Percentiles rank a stretch among this genome's conserved stretches.
Evolutionary conservation across 2,888 invertebrate genomes (phyloP).

Genomic region (Chrysomela aeneicollis): DNA sequence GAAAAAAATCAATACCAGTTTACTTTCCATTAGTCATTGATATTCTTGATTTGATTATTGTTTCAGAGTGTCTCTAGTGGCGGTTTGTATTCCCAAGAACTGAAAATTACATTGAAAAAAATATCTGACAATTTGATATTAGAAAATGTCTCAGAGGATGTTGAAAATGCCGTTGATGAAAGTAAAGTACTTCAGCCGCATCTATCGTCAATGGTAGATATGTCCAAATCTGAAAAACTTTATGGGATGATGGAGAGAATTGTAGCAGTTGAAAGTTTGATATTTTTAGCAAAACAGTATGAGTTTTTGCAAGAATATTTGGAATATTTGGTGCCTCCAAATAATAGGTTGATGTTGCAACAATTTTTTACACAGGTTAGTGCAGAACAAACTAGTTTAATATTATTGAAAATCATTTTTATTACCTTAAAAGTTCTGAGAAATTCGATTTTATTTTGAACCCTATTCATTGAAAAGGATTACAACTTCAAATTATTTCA

Average conservation of each 20-base stretch:
- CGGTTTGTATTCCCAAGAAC: slow-evolving; percentile 70
- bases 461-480: no score
- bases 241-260: slow-evolving; percentile 87
- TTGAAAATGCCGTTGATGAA: slow-evolving; percentile 51
- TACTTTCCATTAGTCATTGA: no score
- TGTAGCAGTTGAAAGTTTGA: slow-evolving; percentile 91
- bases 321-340: slow-evolving; percentile 80
- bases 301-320: slow-evolving; percentile 84
- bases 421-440: no score
- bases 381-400: neutral
- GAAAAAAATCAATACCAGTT: no score
- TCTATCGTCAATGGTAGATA: slow-evolving; percentile 71
- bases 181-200: slow-evolving; percentile 62
- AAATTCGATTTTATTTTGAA: no score
- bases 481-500: no score
- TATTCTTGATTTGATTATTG: no score
- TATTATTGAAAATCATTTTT: no score
- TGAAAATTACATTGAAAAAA: slow-evolving; percentile 78
- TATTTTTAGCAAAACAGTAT: slow-evolving; percentile 89
- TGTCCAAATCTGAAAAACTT: slow-evolving; percentile 74
- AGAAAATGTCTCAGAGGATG: slow-evolving; percentile 51
- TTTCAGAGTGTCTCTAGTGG: slow-evolving; percentile 64
- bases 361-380: slow-evolving; percentile 73
- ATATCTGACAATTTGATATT: slow-evolving; percentile 78
- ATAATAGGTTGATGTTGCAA: slow-evolving; percentile 72